Conservation (phyloP, 2,113 vertebrate species). For the Equus przewalskii region DNA sequence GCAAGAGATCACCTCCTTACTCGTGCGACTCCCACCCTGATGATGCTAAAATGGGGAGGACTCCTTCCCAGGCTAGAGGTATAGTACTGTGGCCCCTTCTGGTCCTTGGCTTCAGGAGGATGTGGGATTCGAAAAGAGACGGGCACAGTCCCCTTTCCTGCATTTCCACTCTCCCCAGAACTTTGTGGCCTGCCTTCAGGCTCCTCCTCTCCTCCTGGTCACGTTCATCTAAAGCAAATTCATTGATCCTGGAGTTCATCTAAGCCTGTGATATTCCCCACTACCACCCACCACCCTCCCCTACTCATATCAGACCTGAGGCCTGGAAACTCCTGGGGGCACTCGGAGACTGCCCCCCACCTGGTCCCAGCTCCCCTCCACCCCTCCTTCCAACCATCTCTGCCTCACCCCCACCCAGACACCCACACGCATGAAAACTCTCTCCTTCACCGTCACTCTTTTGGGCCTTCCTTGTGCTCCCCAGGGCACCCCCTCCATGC, state of each 20-base stretch:
- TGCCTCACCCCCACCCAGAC: not conserved
- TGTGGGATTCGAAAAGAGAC: not conserved
- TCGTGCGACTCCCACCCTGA: not conserved
- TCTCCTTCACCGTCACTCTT: rapidly evolving
- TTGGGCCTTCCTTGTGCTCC: not conserved
- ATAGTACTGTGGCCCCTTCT: not conserved
- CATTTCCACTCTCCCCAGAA: not conserved
- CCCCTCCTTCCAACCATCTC: not conserved
- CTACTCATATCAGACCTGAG: not conserved
- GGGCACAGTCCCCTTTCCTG: not conserved
- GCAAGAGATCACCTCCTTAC: not conserved
- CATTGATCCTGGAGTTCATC: not conserved
- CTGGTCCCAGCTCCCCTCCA: no score
- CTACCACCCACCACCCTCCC: no score
- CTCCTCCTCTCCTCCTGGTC: not conserved
- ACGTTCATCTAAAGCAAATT: not conserved
- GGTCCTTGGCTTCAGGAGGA: not conserved
- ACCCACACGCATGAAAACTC: not conserved
- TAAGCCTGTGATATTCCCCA: not conserved
- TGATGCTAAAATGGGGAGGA: not conserved
- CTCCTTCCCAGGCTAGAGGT: rapidly evolving
- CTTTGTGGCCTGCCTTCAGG: not conserved
- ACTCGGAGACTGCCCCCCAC: no score
- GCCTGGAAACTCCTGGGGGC: not conserved
- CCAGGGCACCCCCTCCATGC: not conserved